Evolutionary conservation across 2,888 invertebrate genomes (phyloP), one percentile per base, ranked within the genome.

Genomic region (Chydorus sphaericus): DNA sequence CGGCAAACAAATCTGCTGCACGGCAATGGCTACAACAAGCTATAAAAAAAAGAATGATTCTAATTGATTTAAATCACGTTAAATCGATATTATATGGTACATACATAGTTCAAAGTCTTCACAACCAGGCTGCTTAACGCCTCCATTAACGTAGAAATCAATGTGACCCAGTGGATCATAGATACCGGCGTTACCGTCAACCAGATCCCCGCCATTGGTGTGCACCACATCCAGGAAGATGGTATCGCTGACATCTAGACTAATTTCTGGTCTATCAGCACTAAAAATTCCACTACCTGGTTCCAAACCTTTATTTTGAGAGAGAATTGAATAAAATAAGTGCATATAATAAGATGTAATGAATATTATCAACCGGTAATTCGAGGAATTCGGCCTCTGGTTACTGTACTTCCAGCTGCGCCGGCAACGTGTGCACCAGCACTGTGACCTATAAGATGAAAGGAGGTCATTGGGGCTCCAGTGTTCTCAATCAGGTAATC

Each of bases 281-380:
- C 76, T 71, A 68, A 83, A 87, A 1, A 84, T 74, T 0, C 89
- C 89, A 64, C 82, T 79, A 0, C 89, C 88, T 0, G 89, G 87
- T 67, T 90, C 89, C 57, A 90, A 67, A 38, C 87, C 89, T 79
- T 7, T 10, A 28, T 2, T n/a, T n/a, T n/a, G n/a, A n/a, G n/a
- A n/a, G n/a, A n/a, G n/a, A n/a, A n/a, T n/a, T n/a, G n/a, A n/a
- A n/a, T n/a, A n/a, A n/a, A n/a, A n/a, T n/a, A n/a, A n/a, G n/a
- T n/a, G n/a, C n/a, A n/a, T n/a, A n/a, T n/a, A n/a, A n/a, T n/a
- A n/a, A n/a, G n/a, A n/a, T n/a, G n/a, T n/a, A n/a, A n/a, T n/a
- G n/a, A 16, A 3, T 4, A 1, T 20, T 44, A 4, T 38, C 5
- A 10, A 57, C 57, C 57, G 29, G 57, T 54, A 33, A 57, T 54